These are phyloP conservation scores for Crax fasciolata DNA, from an alignment of 2,797 vertebrate genomes.

Conservation along the genomic window DNA sequence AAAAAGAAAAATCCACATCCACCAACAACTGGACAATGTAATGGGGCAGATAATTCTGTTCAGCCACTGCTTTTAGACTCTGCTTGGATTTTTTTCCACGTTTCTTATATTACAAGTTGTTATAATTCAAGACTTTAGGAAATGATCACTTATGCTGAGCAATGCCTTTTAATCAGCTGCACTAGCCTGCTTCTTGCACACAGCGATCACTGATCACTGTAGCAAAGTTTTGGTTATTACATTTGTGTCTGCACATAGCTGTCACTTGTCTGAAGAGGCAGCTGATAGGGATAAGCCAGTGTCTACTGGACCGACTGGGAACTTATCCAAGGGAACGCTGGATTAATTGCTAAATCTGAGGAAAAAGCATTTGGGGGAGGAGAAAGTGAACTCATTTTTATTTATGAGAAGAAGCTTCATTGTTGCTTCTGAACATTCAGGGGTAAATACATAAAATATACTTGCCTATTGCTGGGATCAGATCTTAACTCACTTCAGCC, in stretches of 20 bases:
- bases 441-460: not conserved
- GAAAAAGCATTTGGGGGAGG: not conserved
- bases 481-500: not conserved
- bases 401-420: not conserved
- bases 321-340: not conserved
- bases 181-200: not conserved
- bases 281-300: not conserved
- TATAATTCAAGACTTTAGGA: not conserved
- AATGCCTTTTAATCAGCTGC: not conserved
- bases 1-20: not conserved
- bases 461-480: not conserved
- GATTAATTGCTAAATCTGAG: constrained; percentile 6
- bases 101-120: not conserved
- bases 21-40: not conserved
- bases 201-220: not conserved
- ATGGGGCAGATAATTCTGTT: not conserved
- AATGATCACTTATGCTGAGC: not conserved
- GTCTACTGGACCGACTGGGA: not conserved
- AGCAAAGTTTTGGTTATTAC: not conserved
- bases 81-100: not conserved
- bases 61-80: not conserved
- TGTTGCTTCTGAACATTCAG: not conserved
- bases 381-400: not conserved
- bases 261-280: not conserved
- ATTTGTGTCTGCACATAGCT: not conserved